A percentile compares a stretch with the other conserved stretches of the same genome.
These are phyloP conservation scores for Nibea albiflora DNA, from an alignment of 2,113 vertebrate genomes.

Conservation along the genomic window DNA sequence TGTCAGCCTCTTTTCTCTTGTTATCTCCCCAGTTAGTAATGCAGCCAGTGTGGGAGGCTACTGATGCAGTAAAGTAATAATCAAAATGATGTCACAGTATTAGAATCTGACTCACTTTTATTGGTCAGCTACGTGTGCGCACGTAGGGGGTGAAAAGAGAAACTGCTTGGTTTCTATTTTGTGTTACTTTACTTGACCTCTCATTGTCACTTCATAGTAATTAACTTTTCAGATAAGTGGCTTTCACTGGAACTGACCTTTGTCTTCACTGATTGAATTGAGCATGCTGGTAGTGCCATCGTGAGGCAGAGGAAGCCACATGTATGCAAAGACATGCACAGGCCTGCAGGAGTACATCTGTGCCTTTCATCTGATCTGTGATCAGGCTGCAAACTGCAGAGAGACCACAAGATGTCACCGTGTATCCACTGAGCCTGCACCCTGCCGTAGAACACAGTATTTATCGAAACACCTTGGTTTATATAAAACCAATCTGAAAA, in stretches of 20 bases:
- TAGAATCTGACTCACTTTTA: no score
- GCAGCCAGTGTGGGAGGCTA: not conserved
- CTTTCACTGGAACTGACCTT: not conserved
- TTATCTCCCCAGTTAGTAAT: not conserved
- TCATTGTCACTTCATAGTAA: not conserved
- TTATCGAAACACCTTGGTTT: not conserved
- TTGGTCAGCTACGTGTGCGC: not conserved
- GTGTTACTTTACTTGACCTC: not conserved
- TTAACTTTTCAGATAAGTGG: not conserved
- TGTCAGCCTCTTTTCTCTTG: not conserved
- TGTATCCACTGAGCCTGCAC: not conserved
- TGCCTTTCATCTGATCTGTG: not conserved
- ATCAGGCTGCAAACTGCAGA: not conserved
- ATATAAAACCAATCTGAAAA: not conserved
- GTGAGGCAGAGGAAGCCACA: constrained; percentile 5
- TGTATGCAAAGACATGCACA: not conserved
- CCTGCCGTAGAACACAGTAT: not conserved
- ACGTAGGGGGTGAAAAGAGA: not conserved
- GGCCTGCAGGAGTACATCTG: fast-evolving
- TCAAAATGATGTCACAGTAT: no score
- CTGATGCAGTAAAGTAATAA: not conserved
- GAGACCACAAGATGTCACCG: constrained; percentile 21
- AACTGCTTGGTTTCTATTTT: no score
- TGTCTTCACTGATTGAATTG: no score
- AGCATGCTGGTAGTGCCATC: constrained; percentile 25